These are phyloP conservation scores for Celastrina argiolus DNA, from an alignment of 2,888 invertebrate species.

Conservation along the genomic window DNA sequence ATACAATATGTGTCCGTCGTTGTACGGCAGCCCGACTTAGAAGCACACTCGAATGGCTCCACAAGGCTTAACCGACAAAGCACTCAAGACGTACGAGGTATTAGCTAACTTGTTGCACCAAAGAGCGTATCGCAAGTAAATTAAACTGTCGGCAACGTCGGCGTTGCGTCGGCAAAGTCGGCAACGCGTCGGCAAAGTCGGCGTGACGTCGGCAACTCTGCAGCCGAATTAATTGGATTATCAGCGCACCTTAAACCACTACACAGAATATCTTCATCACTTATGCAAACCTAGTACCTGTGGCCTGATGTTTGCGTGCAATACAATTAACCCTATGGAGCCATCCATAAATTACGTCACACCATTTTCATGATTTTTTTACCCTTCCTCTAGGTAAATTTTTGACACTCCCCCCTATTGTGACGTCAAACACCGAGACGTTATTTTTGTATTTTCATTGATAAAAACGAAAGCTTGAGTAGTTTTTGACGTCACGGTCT, in stretches of 20 bases:
- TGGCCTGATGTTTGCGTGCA: background rate
- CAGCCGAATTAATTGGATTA: constrained; percentile 74
- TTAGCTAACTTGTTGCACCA: constrained; percentile 72
- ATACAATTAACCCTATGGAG: background rate
- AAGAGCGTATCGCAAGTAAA: constrained; percentile 70
- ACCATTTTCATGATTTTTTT: no score
- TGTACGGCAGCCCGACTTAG: constrained; percentile 38
- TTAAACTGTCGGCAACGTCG: constrained; percentile 43
- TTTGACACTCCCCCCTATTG: no score
- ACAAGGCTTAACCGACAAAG: constrained; percentile 63
- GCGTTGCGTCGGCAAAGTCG: background rate
- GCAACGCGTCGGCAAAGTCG: background rate
- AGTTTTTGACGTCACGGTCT: no score
- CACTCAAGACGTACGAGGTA: constrained; percentile 66
- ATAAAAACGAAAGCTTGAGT: no score
- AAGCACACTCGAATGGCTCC: constrained; percentile 46
- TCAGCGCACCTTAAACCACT: constrained; percentile 69
- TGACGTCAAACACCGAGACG: no score
- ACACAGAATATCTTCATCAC: constrained; percentile 63
- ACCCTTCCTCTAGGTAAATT: no score
- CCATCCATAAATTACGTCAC: no score
- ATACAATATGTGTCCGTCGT: constrained; percentile 32
- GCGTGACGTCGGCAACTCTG: constrained; percentile 40
- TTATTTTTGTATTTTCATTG: no score
- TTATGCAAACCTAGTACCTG: constrained; percentile 24